Evolutionary conservation across 2,113 vertebrate genomes (phyloP).

Genomic region (Phylloscopus trochiloides): DNA sequence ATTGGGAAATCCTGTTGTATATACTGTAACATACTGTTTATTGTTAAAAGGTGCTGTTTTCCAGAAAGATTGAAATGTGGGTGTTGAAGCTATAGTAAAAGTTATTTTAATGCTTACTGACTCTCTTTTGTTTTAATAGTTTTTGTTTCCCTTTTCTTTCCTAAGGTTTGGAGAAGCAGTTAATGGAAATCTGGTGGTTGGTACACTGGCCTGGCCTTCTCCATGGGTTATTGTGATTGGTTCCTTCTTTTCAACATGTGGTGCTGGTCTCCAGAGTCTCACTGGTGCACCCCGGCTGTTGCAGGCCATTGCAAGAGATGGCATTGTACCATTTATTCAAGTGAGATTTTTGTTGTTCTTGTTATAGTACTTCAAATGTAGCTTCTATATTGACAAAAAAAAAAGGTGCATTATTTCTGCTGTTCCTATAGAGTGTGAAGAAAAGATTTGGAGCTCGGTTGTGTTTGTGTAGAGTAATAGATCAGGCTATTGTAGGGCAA

Average conservation of each 20-base stretch:
- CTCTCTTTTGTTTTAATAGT: background rate
- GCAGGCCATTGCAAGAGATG: conserved; percentile 94
- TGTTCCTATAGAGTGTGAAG: background rate
- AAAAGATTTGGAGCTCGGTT: background rate
- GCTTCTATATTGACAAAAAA: background rate
- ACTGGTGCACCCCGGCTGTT: conserved; percentile 91
- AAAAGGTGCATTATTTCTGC: background rate
- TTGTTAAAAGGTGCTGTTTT: background rate
- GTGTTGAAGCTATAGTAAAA: background rate
- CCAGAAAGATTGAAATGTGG: background rate
- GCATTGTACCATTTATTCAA: conserved; percentile 91
- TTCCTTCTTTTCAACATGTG: conserved; percentile 96
- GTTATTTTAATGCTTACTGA: background rate
- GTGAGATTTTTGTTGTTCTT: conserved; percentile 59
- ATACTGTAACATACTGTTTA: background rate
- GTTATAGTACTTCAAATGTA: background rate
- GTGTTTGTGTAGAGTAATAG: background rate
- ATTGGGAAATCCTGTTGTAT: background rate
- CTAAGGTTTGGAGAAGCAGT: conserved; percentile 92
- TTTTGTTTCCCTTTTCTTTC: background rate
- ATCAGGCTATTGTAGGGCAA: background rate
- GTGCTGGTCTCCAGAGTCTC: conserved; percentile 92
- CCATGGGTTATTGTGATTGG: conserved; percentile 98
- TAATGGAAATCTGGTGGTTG: conserved; percentile 91
- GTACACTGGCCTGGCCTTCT: conserved; percentile 93